These are phyloP conservation scores for Corythornis leucogaster DNA, from an alignment of 2,797 vertebrate genomes.

Conservation along the genomic window DNA sequence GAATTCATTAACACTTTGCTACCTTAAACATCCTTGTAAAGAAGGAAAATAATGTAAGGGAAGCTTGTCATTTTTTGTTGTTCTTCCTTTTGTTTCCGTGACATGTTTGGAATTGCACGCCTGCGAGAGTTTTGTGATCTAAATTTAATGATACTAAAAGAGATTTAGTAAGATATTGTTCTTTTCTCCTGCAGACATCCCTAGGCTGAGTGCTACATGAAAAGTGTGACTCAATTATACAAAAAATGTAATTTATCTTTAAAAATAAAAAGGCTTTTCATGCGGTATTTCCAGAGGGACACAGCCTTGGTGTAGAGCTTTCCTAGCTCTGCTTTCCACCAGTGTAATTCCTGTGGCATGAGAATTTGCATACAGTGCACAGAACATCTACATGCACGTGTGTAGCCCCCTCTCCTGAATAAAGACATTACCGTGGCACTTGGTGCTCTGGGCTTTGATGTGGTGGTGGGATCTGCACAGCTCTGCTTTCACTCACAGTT, in stretches of 20 bases:
- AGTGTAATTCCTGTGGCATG: conserved; percentile 72
- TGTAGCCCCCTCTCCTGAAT: not conserved
- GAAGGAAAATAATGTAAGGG: conserved; percentile 69
- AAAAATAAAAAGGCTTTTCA: conserved; percentile 74
- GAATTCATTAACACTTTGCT: conserved; percentile 82
- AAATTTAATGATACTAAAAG: conserved; percentile 83
- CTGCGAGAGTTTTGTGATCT: conserved; percentile 78
- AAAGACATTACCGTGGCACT: not conserved
- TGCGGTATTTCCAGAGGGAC: conserved; percentile 67
- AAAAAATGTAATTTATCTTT: conserved; percentile 75
- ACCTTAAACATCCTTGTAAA: conserved; percentile 76
- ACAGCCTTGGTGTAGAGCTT: conserved; percentile 61
- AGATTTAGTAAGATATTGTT: conserved; percentile 80
- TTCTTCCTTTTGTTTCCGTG: conserved; percentile 75
- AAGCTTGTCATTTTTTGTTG: conserved; percentile 76
- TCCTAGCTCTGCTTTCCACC: conserved; percentile 72
- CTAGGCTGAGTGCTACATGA: conserved; percentile 66
- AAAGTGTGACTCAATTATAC: conserved; percentile 79
- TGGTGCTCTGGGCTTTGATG: not conserved
- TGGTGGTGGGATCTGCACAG: not conserved
- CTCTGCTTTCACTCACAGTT: not conserved
- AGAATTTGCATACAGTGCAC: conserved; percentile 42
- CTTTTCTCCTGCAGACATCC: conserved; percentile 64
- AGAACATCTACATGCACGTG: not conserved
- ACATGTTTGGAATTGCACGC: conserved; percentile 75